These are phyloP conservation scores for Drosophila subsilvestris DNA, from an alignment of 2,888 invertebrate genomes.

Conservation along the genomic window DNA sequence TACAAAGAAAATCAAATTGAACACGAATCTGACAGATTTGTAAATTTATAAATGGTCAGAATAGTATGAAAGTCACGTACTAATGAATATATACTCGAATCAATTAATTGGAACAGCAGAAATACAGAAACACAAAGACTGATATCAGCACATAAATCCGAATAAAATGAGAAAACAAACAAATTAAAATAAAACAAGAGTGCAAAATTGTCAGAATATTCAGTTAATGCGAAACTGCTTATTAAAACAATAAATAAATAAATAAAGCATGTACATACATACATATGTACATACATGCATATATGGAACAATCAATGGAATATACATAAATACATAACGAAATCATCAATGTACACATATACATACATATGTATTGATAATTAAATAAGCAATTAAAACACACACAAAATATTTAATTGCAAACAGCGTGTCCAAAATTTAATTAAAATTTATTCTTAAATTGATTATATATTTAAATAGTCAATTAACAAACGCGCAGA, in stretches of 20 bases:
- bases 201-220: conserved; percentile 16
- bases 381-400: conserved; percentile 49
- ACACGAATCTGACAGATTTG: neutral
- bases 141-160: neutral
- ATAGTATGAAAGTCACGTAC: conserved; percentile 51
- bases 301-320: neutral
- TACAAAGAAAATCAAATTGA: conserved; percentile 1
- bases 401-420: conserved; percentile 36
- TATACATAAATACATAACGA: neutral
- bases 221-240: conserved; percentile 34
- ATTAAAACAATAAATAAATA: conserved; percentile 26
- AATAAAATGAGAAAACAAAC: conserved; percentile 27
- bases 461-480: conserved; percentile 54
- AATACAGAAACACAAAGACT: neutral
- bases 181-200: conserved; percentile 25
- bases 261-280: conserved; percentile 1
- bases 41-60: conserved; percentile 19
- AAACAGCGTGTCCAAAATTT: conserved; percentile 23
- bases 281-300: too few relatives aligned
- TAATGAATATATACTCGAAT: conserved; percentile 21
- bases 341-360: conserved; percentile 4
- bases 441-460: conserved; percentile 46
- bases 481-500: conserved; percentile 46
- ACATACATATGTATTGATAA: conserved; percentile 36
- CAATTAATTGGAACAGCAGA: conserved; percentile 26